Conservation (phyloP, 2,113 vertebrate genomes). For the Platysternon megacephalum region DNA sequence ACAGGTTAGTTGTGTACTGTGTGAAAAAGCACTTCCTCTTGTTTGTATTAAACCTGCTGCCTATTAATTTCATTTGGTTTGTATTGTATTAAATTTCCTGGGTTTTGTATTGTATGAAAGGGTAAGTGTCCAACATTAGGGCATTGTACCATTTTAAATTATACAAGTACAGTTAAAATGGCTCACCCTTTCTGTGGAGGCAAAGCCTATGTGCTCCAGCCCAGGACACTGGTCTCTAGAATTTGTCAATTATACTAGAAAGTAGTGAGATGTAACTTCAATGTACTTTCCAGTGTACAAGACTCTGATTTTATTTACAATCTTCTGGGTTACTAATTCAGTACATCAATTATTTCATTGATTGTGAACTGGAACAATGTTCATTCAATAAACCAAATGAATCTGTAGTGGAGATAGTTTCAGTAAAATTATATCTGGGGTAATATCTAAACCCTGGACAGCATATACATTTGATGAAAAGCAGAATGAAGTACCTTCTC, state of each 20-base stretch:
- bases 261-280: background rate
- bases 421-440: background rate
- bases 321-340: background rate
- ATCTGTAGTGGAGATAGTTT: background rate
- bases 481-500: background rate
- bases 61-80: background rate
- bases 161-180: background rate
- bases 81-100: no score
- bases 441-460: background rate
- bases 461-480: background rate
- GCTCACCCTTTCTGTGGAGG: background rate
- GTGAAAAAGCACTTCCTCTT: background rate
- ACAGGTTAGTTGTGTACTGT: background rate
- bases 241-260: background rate
- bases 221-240: background rate
- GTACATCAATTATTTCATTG: background rate
- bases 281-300: background rate
- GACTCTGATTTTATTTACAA: background rate
- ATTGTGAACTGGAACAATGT: background rate
- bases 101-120: no score
- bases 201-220: background rate
- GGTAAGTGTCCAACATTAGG: background rate
- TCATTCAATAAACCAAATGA: background rate
- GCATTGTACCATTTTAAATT: background rate
- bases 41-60: background rate